A percentile compares a stretch with the other conserved stretches of the same genome.
phyloP scores from a whole-genome alignment of 30 jellyfish, hydroid and myxozoan species.

The Aurelia aurita region DNA sequence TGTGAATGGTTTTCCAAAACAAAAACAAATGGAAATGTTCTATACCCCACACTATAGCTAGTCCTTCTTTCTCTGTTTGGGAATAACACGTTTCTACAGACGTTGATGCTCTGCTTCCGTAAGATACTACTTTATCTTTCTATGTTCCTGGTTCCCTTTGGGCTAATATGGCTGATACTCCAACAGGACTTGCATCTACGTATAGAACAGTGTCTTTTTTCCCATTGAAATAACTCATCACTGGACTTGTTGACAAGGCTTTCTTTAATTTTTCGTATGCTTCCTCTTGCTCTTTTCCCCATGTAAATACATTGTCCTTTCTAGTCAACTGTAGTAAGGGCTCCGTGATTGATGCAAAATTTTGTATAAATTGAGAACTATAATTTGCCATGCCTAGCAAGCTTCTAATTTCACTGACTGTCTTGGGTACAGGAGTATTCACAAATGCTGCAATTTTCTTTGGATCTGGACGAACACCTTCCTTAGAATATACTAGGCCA shows the following conservation, averaged over 20 bases:
- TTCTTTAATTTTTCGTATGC: conserved; percentile 21
- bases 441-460: conserved; percentile 32
- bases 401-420: background rate
- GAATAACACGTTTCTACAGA: conserved; percentile 25
- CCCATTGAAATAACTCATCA: conserved; percentile 24
- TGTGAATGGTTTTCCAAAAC: conserved; percentile 6
- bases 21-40: conserved; percentile 15
- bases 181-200: conserved; percentile 61
- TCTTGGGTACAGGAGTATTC: conserved; percentile 22
- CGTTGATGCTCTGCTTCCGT: conserved; percentile 5
- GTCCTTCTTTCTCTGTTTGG: conserved; percentile 58
- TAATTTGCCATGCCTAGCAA: conserved; percentile 23
- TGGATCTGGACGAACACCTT: conserved; percentile 34
- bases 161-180: conserved; percentile 40
- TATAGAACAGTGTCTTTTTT: conserved; percentile 5
- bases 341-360: conserved; percentile 35
- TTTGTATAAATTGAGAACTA: conserved; percentile 1
- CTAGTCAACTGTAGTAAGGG: conserved; percentile 32
- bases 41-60: conserved; percentile 32
- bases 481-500: conserved; percentile 27
- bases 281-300: background rate
- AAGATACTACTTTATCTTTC: conserved; percentile 9
- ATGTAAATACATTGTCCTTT: background rate
- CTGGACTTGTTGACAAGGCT: background rate
- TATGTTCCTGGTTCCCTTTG: background rate